Evolutionary conservation across 2,888 invertebrate genomes (phyloP).

Genomic region (Pyrgus malvae): DNA sequence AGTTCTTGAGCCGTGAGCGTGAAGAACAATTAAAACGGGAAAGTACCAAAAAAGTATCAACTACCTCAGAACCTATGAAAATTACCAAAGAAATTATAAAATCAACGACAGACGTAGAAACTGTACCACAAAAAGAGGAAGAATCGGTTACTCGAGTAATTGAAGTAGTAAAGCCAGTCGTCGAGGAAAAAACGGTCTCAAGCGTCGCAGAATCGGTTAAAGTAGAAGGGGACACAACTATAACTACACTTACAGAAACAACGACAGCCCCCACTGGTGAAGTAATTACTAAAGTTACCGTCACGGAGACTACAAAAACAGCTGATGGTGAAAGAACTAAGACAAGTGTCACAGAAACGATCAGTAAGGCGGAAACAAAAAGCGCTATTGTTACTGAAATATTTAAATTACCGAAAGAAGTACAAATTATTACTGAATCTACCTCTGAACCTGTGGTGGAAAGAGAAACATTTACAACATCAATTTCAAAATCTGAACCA

Average conservation of each 20-base stretch:
- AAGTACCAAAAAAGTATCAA: constrained; percentile 29
- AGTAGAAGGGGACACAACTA: constrained; percentile 33
- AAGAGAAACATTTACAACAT: constrained; percentile 38
- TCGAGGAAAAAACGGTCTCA: constrained; percentile 27
- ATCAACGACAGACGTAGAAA: constrained; percentile 8
- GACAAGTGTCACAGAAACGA: constrained; percentile 34
- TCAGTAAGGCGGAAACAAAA: constrained; percentile 17
- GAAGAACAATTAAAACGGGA: constrained; percentile 65
- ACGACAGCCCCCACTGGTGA: constrained; percentile 34
- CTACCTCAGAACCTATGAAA: background rate
- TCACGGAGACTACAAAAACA: constrained; percentile 32
- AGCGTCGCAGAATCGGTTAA: constrained; percentile 25
- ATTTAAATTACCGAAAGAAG: constrained; percentile 21
- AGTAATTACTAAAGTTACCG: constrained; percentile 29
- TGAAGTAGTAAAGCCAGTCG: constrained; percentile 15
- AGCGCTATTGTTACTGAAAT: constrained; percentile 22
- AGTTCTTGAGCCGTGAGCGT: constrained; percentile 64
- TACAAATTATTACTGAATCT: constrained; percentile 23
- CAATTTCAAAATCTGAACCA: constrained; percentile 15
- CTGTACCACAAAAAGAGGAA: constrained; percentile 5
- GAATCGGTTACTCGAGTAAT: constrained; percentile 6
- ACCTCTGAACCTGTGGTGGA: constrained; percentile 11
- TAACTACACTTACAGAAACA: constrained; percentile 29
- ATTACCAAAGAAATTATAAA: constrained; percentile 8
- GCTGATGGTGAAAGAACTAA: constrained; percentile 25